Percentiles rank a stretch among this genome's conserved stretches.
These are phyloP conservation scores for Dascyllus trimaculatus DNA, from an alignment of 2,113 vertebrate genomes.

Conservation along the genomic window DNA sequence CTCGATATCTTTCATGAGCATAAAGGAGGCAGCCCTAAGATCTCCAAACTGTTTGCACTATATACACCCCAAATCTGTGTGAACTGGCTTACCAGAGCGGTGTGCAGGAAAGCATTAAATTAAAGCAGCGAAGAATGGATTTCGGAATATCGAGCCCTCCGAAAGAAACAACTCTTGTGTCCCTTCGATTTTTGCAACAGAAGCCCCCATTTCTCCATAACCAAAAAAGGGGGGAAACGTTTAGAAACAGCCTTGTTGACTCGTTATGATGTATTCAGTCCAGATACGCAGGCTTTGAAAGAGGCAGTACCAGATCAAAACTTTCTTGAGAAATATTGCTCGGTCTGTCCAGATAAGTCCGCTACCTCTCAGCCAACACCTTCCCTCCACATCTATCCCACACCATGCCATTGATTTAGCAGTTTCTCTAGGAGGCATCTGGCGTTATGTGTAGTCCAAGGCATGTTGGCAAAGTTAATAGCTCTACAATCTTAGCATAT, in stretches of 20 bases:
- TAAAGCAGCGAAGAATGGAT: slow-evolving; percentile 2
- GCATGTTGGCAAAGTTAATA: slow-evolving; percentile 52
- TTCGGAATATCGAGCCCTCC: slow-evolving; percentile 4
- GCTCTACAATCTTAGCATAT: slow-evolving; percentile 44
- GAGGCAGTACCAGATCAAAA: not conserved
- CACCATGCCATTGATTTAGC: slow-evolving; percentile 30
- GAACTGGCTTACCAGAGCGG: not conserved
- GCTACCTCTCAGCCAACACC: not conserved
- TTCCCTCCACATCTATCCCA: slow-evolving; percentile 17
- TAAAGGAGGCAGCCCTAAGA: not conserved
- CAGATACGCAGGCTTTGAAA: not conserved
- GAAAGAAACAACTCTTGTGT: slow-evolving; percentile 1
- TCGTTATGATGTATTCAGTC: not conserved
- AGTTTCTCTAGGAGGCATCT: slow-evolving; percentile 51
- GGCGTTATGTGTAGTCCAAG: slow-evolving; percentile 54
- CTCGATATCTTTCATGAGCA: slow-evolving; percentile 1
- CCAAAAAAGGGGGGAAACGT: not conserved
- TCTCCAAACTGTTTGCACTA: slow-evolving; percentile 1
- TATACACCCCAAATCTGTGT: not conserved
- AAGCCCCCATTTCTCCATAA: slow-evolving; percentile 7
- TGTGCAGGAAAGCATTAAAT: slow-evolving; percentile 12
- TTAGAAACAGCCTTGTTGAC: slow-evolving; percentile 1
- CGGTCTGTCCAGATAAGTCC: not conserved
- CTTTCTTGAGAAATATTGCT: not conserved
- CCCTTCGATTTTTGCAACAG: slow-evolving; percentile 24